Evolutionary conservation across 2,797 vertebrate genomes (phyloP), one percentile per base, ranked within the genome.

Genomic region (Smutsia gigantea): DNA sequence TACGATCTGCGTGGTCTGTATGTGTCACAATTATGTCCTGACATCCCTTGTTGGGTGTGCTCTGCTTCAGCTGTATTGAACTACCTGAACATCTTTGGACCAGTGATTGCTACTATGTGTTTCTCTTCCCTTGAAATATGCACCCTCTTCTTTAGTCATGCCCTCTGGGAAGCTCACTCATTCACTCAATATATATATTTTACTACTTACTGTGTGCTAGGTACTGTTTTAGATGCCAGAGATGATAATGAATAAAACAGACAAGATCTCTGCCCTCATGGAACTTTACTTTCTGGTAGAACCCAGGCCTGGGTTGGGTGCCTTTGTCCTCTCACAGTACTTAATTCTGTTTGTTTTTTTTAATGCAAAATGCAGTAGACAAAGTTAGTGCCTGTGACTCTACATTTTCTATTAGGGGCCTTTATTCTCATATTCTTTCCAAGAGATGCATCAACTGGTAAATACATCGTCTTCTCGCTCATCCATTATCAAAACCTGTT

Each of bases 401-500:
- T 94, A 69, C 49, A 7, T 57, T 95, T 79, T 88, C 27, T 79
- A 10, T 87, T 19, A 21, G 34, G 31, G 68, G 21, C 29, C 51
- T 55, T 72, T 85, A 34, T 74, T 83, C 74, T 68, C 31, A 96
- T 63, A 49, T 87, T 31, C 17, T 96, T 93, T 21, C 66, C 39
- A 55, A 55, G 15, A 92, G 72, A 92, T 37, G 21, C 39, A 72
- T 75, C 53, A 53, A 53, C 25, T 61, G 31, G 64, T 92, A 61
- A 42, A 34, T 68, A n/a, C 63, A 81, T 46, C 75, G 31, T 39
- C 23, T 17, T 64, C 11, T 85, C 19, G 79, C 39, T 68, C 29
- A 83, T 66, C 68, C 69, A 49, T 84, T 83, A 81, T 90, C 37
- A 95, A 89, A 95, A 91, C 14, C 14, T 74, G 64, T n/a, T 74